Base-by-base conservation (phyloP, 1,140 invertebrate species). In the Amyelois transitella region DNA sequence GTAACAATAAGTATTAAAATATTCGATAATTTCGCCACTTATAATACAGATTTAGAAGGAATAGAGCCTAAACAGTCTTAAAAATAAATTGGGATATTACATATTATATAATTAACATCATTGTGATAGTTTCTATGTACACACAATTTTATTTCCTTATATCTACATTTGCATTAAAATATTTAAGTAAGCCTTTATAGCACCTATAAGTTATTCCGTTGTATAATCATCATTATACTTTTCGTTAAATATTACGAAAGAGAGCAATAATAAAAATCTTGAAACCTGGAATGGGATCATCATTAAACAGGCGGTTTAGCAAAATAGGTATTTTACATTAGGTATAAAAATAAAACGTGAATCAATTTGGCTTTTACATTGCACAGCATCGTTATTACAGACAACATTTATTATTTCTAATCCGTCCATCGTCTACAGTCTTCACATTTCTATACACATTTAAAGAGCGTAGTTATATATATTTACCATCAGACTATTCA, bases 111-210 rank as follows among this genome's bases (percentile, higher is more conserved):
- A 38, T n/a, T 49, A 58, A 28, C 32, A 55, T 62, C 21, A 21
- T 57, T 63, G 64, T 70, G 63, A 68, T 71, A 55, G n/a, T n/a
- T n/a, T n/a, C n/a, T n/a, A 51, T 18, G 43, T 74, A 74, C 62
- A 18, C 66, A 67, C 64, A 66, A 48, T 58, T 60, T 51, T 21
- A 52, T 58, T 58, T 55, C 54, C 52, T 51, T 64, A 62, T 10
- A n/a, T 44, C 47, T 64, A 56, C 14, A 24, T 58, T 55, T 20
- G 55, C 32, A 60, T 50, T 54, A 66, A 61, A 61, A 64, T 49
- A 68, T 71, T 85, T 85, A 85, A 82, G 81, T 85, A 85, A 77
- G 74, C 72, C 64, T 68, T 70, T 68, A 69, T 85, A 86, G 82
- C 81, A 85, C 81, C 81, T 83, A 82, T 77, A 51, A 51, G 64